Evolutionary conservation across 2,797 vertebrate genomes (phyloP).

Genomic region (Rhabdophis nuchalis): DNA sequence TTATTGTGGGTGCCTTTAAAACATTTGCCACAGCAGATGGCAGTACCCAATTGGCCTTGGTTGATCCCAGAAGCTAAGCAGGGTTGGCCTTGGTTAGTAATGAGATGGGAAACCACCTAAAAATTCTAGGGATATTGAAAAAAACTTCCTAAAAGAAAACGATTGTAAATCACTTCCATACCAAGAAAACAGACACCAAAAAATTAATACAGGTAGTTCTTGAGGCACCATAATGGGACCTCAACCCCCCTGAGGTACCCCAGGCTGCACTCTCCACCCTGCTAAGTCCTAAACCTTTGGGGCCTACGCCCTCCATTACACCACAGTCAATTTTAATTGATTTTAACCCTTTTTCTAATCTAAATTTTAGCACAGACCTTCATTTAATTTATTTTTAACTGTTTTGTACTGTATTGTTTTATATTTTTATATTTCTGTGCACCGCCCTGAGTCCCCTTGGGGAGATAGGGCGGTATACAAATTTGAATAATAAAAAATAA

Average conservation of each 20-base stretch:
- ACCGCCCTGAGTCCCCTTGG: too few relatives aligned
- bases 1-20: not conserved
- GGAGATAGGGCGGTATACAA: too few relatives aligned
- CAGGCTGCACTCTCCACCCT: too few relatives aligned
- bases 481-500: too few relatives aligned
- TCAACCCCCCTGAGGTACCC: too few relatives aligned
- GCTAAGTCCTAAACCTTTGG: not conserved
- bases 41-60: not conserved
- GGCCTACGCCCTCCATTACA: not conserved
- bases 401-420: too few relatives aligned
- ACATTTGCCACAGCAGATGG: not conserved
- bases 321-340: too few relatives aligned
- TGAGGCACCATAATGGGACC: too few relatives aligned
- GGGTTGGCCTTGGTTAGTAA: not conserved
- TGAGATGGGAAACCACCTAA: not conserved
- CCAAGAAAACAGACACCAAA: not conserved
- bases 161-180: not conserved
- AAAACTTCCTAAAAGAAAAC: not conserved
- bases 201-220: not conserved
- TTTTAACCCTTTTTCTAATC: too few relatives aligned
- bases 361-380: too few relatives aligned
- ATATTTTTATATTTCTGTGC: too few relatives aligned
- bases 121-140: not conserved
- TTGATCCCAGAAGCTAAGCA: not conserved
- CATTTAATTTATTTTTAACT: too few relatives aligned